Evolutionary conservation across 2,888 invertebrate species (phyloP).

Genomic region (Hemaris fuciformis): DNA sequence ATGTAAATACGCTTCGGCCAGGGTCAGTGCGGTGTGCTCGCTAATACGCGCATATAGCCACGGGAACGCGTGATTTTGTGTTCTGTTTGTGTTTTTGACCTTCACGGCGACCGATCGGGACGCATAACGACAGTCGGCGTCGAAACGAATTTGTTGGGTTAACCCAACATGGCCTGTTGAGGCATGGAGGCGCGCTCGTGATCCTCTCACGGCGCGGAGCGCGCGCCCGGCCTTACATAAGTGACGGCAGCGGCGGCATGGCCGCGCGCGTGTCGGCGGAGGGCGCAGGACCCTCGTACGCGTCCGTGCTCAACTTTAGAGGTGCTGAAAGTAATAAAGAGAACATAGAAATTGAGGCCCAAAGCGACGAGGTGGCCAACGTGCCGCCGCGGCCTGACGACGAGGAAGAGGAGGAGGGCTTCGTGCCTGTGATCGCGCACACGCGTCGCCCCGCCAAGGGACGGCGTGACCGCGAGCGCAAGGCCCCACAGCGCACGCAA

Average conservation of each 20-base stretch:
- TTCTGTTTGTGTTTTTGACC: constrained; percentile 57
- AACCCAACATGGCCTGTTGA: constrained; percentile 76
- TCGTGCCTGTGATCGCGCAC: constrained; percentile 76
- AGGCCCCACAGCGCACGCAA: constrained; percentile 65
- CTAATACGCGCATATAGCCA: constrained; percentile 64
- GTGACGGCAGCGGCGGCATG: constrained; percentile 78
- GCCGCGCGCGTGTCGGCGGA: constrained; percentile 79
- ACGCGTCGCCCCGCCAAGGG: constrained; percentile 69
- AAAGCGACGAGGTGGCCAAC: constrained; percentile 61
- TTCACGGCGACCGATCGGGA: constrained; percentile 59
- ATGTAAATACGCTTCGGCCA: constrained; percentile 79
- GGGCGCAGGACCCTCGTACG: constrained; percentile 85
- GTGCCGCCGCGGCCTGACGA: constrained; percentile 57
- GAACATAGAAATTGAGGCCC: constrained; percentile 79
- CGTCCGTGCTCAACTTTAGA: constrained; percentile 85
- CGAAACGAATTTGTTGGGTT: constrained; percentile 60
- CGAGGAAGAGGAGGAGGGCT: constrained; percentile 73
- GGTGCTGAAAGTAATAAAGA: constrained; percentile 83
- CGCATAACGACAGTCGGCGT: constrained; percentile 55
- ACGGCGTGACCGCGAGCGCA: constrained; percentile 65
- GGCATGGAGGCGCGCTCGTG: constrained; percentile 81
- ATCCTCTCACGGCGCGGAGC: constrained; percentile 81
- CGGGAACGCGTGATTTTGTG: constrained; percentile 45
- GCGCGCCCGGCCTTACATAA: constrained; percentile 80
- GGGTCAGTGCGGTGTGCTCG: constrained; percentile 76